Evolutionary conservation across 2,888 invertebrate genomes (phyloP).

Genomic region (Dusona sp.): DNA sequence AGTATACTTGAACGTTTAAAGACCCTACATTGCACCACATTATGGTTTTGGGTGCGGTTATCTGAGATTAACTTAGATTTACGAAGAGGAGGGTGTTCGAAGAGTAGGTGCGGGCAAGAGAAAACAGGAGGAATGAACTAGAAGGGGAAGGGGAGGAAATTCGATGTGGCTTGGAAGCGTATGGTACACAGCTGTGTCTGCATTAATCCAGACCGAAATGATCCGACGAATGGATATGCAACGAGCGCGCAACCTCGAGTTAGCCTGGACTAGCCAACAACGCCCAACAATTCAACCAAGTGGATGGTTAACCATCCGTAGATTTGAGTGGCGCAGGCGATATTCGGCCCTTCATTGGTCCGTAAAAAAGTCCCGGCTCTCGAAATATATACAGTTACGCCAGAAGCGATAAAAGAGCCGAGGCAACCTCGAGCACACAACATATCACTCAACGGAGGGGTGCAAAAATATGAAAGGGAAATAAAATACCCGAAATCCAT

Average conservation of each 20-base stretch:
- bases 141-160: conserved; percentile 7
- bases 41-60: conserved; percentile 62
- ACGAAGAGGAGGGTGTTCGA: conserved; percentile 69
- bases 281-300: conserved; percentile 35
- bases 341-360: conserved; percentile 63
- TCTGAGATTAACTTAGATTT: conserved; percentile 80
- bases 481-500: conserved; percentile 18
- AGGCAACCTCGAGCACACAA: background rate
- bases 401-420: conserved; percentile 67
- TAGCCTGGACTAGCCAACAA: conserved; percentile 50
- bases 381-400: conserved; percentile 67
- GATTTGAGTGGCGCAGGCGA: conserved; percentile 68
- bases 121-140: background rate
- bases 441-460: background rate
- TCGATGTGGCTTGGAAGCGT: conserved; percentile 41
- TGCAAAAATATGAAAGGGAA: background rate
- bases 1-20: background rate
- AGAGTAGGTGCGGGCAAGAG: background rate
- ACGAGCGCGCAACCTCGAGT: conserved; percentile 61
- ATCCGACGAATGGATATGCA: conserved; percentile 71
- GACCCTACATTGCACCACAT: background rate
- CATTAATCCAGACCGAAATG: conserved; percentile 80
- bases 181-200: conserved; percentile 77
- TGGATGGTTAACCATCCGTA: conserved; percentile 70
- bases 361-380: conserved; percentile 30